Percentiles rank a stretch among this genome's conserved stretches.
Conservation (phyloP, 2,888 invertebrate genomes). For the Microplitis manilae region DNA sequence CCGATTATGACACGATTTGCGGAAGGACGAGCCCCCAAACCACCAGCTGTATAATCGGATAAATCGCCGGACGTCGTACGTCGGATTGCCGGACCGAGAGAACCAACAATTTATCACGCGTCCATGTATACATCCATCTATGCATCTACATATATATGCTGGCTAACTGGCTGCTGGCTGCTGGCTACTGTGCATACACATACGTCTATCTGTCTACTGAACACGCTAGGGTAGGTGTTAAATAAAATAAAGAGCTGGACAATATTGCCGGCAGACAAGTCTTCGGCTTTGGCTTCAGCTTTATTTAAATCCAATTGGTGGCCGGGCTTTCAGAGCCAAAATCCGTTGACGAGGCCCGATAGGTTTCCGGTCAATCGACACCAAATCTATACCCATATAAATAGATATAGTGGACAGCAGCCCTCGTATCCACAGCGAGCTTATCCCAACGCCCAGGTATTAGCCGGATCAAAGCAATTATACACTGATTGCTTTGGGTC, state of each 20-base stretch:
- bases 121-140: constrained; percentile 8
- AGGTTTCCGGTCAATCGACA: constrained; percentile 40
- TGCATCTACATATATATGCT: not conserved
- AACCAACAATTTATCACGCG: constrained; percentile 26
- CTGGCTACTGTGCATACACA: not conserved
- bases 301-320: constrained; percentile 13
- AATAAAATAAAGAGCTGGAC: constrained; percentile 15
- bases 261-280: constrained; percentile 8
- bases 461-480: constrained; percentile 37
- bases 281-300: not conserved
- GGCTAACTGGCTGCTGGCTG: not conserved
- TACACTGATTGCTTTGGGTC: constrained; percentile 30
- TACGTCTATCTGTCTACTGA: not conserved
- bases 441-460: constrained; percentile 1
- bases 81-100: constrained; percentile 22
- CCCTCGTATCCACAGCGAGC: not conserved
- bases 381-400: not conserved
- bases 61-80: constrained; percentile 39
- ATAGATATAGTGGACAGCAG: constrained; percentile 20
- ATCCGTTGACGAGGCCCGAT: constrained; percentile 37
- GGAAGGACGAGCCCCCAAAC: constrained; percentile 35
- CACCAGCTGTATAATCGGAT: constrained; percentile 37
- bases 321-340: constrained; percentile 2
- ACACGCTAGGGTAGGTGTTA: not conserved
- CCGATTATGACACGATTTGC: constrained; percentile 42